A percentile compares a stretch with the other conserved stretches of the same genome.
Evolutionary conservation across 92 coral and sea anemone species (phyloP).

Genomic region (Micromussa lordhowensis): DNA sequence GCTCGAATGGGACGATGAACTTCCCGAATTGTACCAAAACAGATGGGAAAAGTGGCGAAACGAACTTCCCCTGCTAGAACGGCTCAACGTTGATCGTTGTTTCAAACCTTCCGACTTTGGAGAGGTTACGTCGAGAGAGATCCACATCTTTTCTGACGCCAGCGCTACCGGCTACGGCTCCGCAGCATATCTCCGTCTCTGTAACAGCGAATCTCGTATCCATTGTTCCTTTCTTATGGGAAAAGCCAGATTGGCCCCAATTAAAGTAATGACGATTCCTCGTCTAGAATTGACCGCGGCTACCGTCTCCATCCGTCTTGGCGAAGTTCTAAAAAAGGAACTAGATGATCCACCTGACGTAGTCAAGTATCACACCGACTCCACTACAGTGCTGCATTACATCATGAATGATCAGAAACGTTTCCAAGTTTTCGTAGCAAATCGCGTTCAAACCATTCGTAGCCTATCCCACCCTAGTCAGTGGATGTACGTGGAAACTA

Average conservation of each 20-base stretch:
- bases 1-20: slow-evolving; percentile 77
- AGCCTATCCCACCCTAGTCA: slow-evolving; percentile 29
- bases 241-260: slow-evolving; percentile 72
- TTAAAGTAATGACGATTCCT: slow-evolving; percentile 67
- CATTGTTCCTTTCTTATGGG: slow-evolving; percentile 76
- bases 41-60: slow-evolving; percentile 74
- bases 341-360: slow-evolving; percentile 16
- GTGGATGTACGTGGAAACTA: slow-evolving; percentile 63
- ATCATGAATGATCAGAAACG: slow-evolving; percentile 50
- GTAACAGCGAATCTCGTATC: slow-evolving; percentile 40
- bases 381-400: slow-evolving; percentile 63
- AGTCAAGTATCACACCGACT: slow-evolving; percentile 61
- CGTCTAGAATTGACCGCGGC: slow-evolving; percentile 75
- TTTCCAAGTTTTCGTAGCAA: slow-evolving; percentile 60
- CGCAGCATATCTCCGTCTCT: slow-evolving; percentile 65
- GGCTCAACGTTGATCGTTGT: slow-evolving; percentile 55
- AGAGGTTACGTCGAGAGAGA: slow-evolving; percentile 60
- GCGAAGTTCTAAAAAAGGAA: slow-evolving; percentile 47
- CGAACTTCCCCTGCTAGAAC: slow-evolving; percentile 60
- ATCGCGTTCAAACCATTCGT: slow-evolving; percentile 52
- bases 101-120: slow-evolving; percentile 69
- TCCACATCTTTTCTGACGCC: slow-evolving; percentile 77
- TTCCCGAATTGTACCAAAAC: slow-evolving; percentile 52
- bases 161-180: slow-evolving; percentile 72
- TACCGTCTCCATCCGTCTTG: slow-evolving; percentile 64